phyloP scores from a whole-genome alignment of 2,113 vertebrate species.

The Spea multiplicata region DNA sequence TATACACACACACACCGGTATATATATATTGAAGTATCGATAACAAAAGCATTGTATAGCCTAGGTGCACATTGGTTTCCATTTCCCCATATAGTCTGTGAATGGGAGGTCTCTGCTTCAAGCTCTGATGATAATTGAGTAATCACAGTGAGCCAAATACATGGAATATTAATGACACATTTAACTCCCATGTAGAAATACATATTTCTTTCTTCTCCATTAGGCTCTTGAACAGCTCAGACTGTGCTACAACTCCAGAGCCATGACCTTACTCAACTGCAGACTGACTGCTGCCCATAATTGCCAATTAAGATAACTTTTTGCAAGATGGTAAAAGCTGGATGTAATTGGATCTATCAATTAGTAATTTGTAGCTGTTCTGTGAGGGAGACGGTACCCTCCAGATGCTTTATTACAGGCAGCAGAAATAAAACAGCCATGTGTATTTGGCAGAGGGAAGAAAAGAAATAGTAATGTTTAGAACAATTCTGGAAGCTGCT shows the following conservation, averaged over 20 bases:
- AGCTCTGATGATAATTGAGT: slow-evolving; percentile 38
- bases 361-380: slow-evolving; percentile 49
- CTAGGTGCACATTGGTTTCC: not conserved
- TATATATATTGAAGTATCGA: too few species aligned
- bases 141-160: slow-evolving; percentile 42
- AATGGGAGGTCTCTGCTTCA: slow-evolving; percentile 25
- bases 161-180: slow-evolving; percentile 47
- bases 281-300: slow-evolving; percentile 49
- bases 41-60: too few species aligned
- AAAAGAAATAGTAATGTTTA: slow-evolving; percentile 24
- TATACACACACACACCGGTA: too few species aligned
- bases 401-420: slow-evolving; percentile 45
- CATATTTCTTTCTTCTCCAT: slow-evolving; percentile 45
- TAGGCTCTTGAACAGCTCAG: slow-evolving; percentile 40
- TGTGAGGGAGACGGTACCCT: slow-evolving; percentile 40
- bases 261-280: slow-evolving; percentile 45
- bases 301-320: slow-evolving; percentile 50
- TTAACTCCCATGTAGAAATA: slow-evolving; percentile 42
- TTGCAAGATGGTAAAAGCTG: slow-evolving; percentile 49
- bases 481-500: slow-evolving; percentile 11
- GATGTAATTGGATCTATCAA: slow-evolving; percentile 49
- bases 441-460: slow-evolving; percentile 31
- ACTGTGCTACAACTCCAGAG: slow-evolving; percentile 38
- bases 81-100: not conserved
- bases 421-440: slow-evolving; percentile 42